These are phyloP conservation scores for Tachina grossa DNA, from an alignment of 2,888 invertebrate species.

Conservation along the genomic window DNA sequence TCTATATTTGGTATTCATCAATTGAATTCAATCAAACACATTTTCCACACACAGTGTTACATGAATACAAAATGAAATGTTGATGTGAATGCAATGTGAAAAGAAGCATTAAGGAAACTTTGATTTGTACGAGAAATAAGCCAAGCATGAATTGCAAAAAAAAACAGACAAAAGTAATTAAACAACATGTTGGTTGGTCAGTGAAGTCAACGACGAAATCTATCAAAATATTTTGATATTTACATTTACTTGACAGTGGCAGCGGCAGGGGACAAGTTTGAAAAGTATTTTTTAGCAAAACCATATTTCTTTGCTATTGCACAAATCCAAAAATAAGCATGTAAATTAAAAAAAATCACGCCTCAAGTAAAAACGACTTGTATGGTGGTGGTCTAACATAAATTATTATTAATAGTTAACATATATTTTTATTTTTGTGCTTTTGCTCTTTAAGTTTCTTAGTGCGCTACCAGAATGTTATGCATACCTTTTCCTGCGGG, in stretches of 20 bases:
- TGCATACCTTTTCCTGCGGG: background rate
- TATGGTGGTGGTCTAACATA: constrained; percentile 48
- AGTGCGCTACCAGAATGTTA: background rate
- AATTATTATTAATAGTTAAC: constrained; percentile 35
- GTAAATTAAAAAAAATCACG: constrained; percentile 25
- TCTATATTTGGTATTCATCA: constrained; percentile 57
- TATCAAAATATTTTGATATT: constrained; percentile 39
- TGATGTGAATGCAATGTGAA: background rate
- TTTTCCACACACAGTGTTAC: constrained; percentile 20
- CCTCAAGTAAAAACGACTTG: constrained; percentile 11
- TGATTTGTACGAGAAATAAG: background rate
- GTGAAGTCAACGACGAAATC: constrained; percentile 20
- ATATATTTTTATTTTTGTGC: background rate
- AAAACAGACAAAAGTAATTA: background rate
- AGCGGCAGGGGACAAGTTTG: constrained; percentile 13
- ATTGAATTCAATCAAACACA: constrained; percentile 48
- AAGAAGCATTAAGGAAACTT: too few relatives aligned
- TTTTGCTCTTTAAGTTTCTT: background rate
- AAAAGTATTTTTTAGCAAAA: background rate
- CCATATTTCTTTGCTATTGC: background rate
- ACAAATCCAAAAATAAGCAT: constrained; percentile 4
- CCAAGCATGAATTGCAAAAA: background rate
- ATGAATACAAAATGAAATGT: constrained; percentile 46
- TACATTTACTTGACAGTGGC: constrained; percentile 25
- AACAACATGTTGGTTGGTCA: constrained; percentile 1